These are phyloP conservation scores for Papilio polytes DNA, from an alignment of 1,140 invertebrate species.

Conservation along the genomic window DNA sequence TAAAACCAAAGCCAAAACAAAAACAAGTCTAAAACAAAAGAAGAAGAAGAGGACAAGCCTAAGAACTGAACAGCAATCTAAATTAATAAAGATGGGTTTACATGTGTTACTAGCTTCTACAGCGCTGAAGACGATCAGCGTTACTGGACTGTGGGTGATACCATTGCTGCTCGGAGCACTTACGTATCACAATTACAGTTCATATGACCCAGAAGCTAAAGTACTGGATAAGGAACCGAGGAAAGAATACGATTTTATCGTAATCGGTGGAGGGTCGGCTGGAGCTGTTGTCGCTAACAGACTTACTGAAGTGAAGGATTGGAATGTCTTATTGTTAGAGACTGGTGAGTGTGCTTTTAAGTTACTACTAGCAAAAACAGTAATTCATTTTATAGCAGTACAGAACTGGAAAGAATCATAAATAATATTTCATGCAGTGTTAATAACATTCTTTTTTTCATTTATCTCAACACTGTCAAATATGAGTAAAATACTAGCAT, in stretches of 20 bases:
- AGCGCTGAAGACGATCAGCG: constrained; percentile 89
- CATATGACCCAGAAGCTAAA: constrained; percentile 91
- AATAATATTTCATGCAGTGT: neutral
- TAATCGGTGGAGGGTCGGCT: constrained; percentile 96
- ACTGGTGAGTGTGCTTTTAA: constrained; percentile 81
- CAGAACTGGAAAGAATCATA: neutral
- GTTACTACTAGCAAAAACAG: neutral
- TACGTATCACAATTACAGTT: constrained; percentile 92
- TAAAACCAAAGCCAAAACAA: constrained; percentile 42
- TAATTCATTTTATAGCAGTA: neutral
- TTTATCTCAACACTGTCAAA: no score
- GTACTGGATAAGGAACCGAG: constrained; percentile 79
- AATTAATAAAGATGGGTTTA: constrained; percentile 85
- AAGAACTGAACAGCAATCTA: neutral
- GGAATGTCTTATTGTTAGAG: constrained; percentile 95
- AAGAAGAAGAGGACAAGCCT: neutral
- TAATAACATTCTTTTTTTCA: no score
- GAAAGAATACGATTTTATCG: constrained; percentile 92
- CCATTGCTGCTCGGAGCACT: constrained; percentile 92
- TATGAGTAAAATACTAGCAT: no score
- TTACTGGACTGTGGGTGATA: constrained; percentile 92
- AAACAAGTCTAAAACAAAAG: no score
- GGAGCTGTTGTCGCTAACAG: constrained; percentile 96
- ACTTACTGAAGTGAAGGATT: constrained; percentile 91
- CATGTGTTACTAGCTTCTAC: constrained; percentile 89